Percentiles rank a stretch among this genome's conserved stretches.
Evolutionary conservation across 2,113 vertebrate species (phyloP).

Genomic region (Dromiciops gliroides): DNA sequence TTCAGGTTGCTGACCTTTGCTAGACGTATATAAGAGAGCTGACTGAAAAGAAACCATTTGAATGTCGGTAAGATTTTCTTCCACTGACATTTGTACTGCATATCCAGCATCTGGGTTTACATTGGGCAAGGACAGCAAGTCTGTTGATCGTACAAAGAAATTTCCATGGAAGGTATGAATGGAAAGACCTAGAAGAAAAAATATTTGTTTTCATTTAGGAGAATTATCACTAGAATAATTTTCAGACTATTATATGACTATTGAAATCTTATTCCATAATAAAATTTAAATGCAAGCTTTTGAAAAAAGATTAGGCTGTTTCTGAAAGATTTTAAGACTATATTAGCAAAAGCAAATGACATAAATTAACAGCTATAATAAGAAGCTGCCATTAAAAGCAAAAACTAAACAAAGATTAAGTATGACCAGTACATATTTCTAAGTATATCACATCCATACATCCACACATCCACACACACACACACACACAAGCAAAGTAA

Average conservation of each 20-base stretch:
- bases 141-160: slow-evolving; percentile 98
- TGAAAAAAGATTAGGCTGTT: background rate
- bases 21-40: slow-evolving; percentile 97
- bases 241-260: background rate
- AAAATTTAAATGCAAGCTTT: slow-evolving; percentile 6
- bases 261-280: background rate
- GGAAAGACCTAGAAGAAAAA: slow-evolving; percentile 89
- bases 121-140: slow-evolving; percentile 95
- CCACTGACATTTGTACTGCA: slow-evolving; percentile 98
- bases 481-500: background rate
- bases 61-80: slow-evolving; percentile 94
- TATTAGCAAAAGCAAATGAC: background rate
- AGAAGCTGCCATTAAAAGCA: slow-evolving; percentile 12
- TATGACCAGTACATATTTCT: background rate
- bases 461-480: background rate
- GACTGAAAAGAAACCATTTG: slow-evolving; percentile 97
- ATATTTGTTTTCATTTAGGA: background rate
- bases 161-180: slow-evolving; percentile 99
- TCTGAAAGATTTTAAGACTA: background rate
- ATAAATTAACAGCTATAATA: background rate
- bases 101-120: slow-evolving; percentile 97
- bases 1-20: slow-evolving; percentile 89
- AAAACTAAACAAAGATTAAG: background rate
- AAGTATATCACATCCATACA: slow-evolving; percentile 2
- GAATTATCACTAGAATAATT: background rate